Evolutionary conservation across 2,113 vertebrate genomes (phyloP), one percentile per base, ranked within the genome.

Genomic region (Myrmophylax atrothorax): DNA sequence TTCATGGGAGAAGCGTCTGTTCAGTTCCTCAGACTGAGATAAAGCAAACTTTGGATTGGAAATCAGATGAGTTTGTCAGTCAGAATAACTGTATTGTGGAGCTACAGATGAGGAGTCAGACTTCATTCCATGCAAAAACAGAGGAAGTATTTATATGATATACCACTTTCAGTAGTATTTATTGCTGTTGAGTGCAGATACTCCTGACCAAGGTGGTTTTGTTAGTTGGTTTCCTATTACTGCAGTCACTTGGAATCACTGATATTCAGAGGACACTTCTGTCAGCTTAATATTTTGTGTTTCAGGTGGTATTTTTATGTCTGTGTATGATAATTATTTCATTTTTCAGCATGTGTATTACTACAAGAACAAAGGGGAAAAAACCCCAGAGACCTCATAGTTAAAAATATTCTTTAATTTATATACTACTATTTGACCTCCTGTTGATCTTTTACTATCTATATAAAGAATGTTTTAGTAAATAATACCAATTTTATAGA

Each of bases 11-110:
- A 92, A 87, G 33, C 60, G 28, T 85, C 79, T 89, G 74, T 93
- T 81, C 49, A 24, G 33, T 81, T 96, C 89, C 87, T 84, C 42
- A 93, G 60, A 74, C 25, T 3, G 23, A 92, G 75, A 87, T 94
- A 90, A 72, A 80, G 50, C 78, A 85, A 93, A 74, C 50, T 95
- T 95, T n/a, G 72, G 46, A n/a, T 37, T 96, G 76, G 81, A 77
- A 94, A 88, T 85, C 38, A 60, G 75, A 58, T 81, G 58, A 76
- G 73, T 53, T 37, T 90, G 67, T 95, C 44, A 60, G 44, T 86
- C 47, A 64, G 84, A 93, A 24, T 76, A 84, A 91, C 38, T 8
- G 46, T 31, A 31, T 40, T 52, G 40, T 38, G 22, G 44, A 93
- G 55, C 64, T 74, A 35, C 24, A 62, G 59, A 37, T 91, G 91